A percentile compares a stretch with the other conserved stretches of the same genome.
These are phyloP conservation scores for Eumacrocentrus americanus DNA, from an alignment of 2,888 invertebrate genomes.

Conservation along the genomic window DNA sequence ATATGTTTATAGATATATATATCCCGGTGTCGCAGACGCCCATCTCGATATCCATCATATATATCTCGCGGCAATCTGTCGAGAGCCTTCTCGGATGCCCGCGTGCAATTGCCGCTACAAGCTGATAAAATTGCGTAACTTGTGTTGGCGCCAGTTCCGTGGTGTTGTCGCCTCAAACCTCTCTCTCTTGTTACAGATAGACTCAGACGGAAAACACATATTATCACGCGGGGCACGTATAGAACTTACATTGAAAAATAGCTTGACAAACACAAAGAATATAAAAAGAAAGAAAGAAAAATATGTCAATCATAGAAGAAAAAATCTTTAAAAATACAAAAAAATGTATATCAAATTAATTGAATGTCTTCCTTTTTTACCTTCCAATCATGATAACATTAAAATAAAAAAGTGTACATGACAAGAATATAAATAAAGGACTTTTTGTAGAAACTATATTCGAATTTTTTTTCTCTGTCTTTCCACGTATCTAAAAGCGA, in stretches of 20 bases:
- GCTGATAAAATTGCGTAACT: slow-evolving; percentile 33
- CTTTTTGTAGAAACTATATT: too few relatives aligned
- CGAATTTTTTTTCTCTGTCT: neutral
- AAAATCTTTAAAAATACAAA: too few relatives aligned
- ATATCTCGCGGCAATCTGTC: slow-evolving; percentile 29
- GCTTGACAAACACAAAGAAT: neutral
- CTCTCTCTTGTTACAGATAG: neutral
- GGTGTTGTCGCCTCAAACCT: neutral
- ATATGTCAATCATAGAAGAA: too few relatives aligned
- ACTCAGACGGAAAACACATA: neutral
- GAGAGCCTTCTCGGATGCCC: slow-evolving; percentile 7
- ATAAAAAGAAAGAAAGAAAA: too few relatives aligned
- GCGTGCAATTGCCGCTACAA: slow-evolving; percentile 27
- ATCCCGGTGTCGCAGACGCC: neutral
- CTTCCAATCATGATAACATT: too few relatives aligned
- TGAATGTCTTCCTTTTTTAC: too few relatives aligned
- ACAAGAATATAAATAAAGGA: too few relatives aligned
- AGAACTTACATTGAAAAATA: neutral
- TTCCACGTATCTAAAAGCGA: slow-evolving; percentile 10
- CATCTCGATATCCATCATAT: slow-evolving; percentile 23
- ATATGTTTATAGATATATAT: neutral
- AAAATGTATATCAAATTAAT: too few relatives aligned
- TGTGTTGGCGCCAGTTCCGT: slow-evolving; percentile 25
- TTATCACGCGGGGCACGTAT: neutral
- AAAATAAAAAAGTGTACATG: too few relatives aligned